A percentile compares a stretch with the other conserved stretches of the same genome.
These are phyloP conservation scores for Sebastiscus albofasciatus DNA, from an alignment of 2,797 vertebrate genomes.

Conservation along the genomic window DNA sequence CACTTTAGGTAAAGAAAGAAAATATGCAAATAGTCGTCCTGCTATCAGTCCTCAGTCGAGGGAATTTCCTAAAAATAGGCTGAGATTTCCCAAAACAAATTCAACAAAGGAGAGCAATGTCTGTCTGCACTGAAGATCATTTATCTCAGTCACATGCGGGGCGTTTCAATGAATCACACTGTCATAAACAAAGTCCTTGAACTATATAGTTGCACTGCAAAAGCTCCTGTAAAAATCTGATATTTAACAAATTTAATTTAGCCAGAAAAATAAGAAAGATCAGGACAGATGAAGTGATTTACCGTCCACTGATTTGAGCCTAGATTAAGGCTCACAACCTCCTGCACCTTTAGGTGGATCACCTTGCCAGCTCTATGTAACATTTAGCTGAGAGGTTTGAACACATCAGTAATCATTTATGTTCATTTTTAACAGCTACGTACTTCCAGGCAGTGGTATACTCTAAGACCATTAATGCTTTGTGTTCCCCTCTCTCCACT, in stretches of 20 bases:
- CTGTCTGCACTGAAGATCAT: background rate
- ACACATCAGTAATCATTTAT: background rate
- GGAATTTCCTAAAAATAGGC: background rate
- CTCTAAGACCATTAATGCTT: background rate
- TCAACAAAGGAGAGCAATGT: background rate
- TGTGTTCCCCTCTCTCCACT: slow-evolving; percentile 58
- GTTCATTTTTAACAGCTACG: background rate
- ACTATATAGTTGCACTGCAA: background rate
- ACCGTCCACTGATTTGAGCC: background rate
- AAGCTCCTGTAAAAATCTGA: background rate
- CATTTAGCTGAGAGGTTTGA: background rate
- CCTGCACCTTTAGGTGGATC: background rate
- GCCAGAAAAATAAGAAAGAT: background rate
- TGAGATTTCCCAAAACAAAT: background rate
- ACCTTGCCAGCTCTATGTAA: background rate
- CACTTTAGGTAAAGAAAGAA: background rate
- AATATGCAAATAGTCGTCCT: background rate
- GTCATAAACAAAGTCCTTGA: background rate
- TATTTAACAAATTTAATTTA: background rate
- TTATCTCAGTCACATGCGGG: background rate
- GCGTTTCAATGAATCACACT: background rate
- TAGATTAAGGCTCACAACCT: background rate
- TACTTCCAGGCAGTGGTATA: background rate
- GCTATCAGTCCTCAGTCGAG: background rate
- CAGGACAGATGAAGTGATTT: background rate